Percentiles rank a stretch among this genome's conserved stretches.
Conservation (phyloP, 2,113 vertebrate genomes). For the Proteles cristata region DNA sequence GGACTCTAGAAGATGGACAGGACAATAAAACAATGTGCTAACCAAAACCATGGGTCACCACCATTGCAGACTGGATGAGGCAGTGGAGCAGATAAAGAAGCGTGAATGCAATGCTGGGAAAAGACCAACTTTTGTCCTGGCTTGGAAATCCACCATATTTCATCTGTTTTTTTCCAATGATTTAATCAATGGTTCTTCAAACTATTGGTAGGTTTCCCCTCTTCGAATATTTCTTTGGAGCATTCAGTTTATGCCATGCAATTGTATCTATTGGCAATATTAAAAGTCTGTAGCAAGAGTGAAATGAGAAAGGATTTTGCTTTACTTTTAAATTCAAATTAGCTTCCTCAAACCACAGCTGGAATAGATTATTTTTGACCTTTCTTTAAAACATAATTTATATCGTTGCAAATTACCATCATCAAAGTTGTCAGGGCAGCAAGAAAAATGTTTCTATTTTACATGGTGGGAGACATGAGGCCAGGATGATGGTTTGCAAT, state of each 20-base stretch:
- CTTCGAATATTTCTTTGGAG: neutral
- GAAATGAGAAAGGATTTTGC: neutral
- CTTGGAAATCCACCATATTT: neutral
- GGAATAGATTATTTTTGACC: slow-evolving; percentile 76
- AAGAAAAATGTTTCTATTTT: slow-evolving; percentile 51
- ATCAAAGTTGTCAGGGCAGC: slow-evolving; percentile 54
- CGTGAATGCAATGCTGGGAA: neutral
- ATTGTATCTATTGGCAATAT: neutral
- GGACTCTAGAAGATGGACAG: neutral
- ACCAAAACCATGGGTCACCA: neutral
- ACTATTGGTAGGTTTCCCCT: neutral
- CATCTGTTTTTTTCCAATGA: neutral
- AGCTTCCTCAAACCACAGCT: slow-evolving; percentile 57
- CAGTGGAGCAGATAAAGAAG: neutral
- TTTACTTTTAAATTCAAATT: slow-evolving; percentile 67
- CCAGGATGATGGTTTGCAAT: neutral
- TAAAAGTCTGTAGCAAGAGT: slow-evolving; percentile 43
- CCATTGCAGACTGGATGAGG: neutral
- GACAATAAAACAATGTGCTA: neutral
- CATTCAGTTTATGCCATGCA: neutral
- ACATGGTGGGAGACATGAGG: neutral
- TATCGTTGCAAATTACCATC: slow-evolving; percentile 75
- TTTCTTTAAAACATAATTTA: slow-evolving; percentile 80
- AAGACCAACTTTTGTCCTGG: neutral
- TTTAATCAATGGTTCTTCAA: neutral